phyloP scores from a whole-genome alignment of 2,888 invertebrate genomes.

The Alviniconcha strummeri region DNA sequence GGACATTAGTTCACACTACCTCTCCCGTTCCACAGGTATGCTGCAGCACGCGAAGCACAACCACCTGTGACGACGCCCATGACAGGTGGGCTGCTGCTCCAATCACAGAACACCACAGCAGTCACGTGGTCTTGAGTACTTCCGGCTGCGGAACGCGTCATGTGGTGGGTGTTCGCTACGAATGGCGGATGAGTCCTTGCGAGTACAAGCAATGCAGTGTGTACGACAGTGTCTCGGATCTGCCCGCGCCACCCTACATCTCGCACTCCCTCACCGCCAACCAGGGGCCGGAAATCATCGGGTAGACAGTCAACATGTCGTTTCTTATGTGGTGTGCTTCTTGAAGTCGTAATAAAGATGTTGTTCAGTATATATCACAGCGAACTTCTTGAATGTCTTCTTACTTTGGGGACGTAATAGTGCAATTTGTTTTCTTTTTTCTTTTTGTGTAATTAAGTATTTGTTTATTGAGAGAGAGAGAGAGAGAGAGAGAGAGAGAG shows the following conservation, averaged over 20 bases:
- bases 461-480: neutral
- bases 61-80: neutral
- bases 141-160: constrained; percentile 34
- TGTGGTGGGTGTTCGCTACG: constrained; percentile 45
- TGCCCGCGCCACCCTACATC: constrained; percentile 50
- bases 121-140: constrained; percentile 25
- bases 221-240: constrained; percentile 40
- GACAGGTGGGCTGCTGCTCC: constrained; percentile 35
- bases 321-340: neutral
- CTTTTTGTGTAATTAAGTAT: no score
- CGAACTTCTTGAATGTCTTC: no score
- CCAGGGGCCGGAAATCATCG: neutral
- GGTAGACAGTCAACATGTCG: no score
- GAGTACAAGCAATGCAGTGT: constrained; percentile 46
- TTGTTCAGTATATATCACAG: no score
- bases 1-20: no score
- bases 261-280: neutral
- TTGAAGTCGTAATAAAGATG: no score
- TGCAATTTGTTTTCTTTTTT: no score
- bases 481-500: neutral
- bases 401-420: no score
- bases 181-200: constrained; percentile 49
- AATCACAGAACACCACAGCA: constrained; percentile 23
- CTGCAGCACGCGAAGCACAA: neutral
- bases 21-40: neutral